A percentile compares a stretch with the other conserved stretches of the same genome.
Evolutionary conservation across 2,113 vertebrate species (phyloP).

Genomic region (Crypturellus undulatus): DNA sequence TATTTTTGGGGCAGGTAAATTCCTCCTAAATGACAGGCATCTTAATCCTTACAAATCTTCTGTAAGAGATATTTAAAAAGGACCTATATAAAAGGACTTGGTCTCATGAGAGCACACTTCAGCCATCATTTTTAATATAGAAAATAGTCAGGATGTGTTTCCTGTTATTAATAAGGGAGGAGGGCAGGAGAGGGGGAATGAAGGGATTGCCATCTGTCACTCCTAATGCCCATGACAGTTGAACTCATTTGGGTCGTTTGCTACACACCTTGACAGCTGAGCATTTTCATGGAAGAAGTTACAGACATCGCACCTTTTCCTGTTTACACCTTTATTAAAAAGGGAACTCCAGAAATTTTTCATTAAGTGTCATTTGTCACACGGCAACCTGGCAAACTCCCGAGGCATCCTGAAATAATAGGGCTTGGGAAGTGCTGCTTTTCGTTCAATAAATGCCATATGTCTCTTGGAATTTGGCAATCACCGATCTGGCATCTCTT

Average conservation of each 20-base stretch:
- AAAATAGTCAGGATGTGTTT: not conserved
- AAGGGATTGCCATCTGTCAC: not conserved
- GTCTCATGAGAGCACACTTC: not conserved
- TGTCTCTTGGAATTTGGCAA: slow-evolving; percentile 9
- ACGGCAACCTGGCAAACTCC: not conserved
- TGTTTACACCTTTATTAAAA: not conserved
- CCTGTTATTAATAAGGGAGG: not conserved
- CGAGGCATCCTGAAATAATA: not conserved
- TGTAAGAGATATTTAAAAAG: not conserved
- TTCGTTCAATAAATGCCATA: slow-evolving; percentile 17
- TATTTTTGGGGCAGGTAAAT: not conserved
- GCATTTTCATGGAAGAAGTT: not conserved
- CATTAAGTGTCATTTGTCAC: not conserved
- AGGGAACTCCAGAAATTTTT: not conserved
- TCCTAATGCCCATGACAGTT: not conserved
- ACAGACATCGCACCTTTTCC: not conserved
- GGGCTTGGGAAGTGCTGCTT: not conserved
- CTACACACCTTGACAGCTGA: not conserved
- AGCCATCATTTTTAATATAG: not conserved
- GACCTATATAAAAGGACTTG: not conserved
- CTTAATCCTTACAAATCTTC: not conserved
- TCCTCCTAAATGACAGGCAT: not conserved
- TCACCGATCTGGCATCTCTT: slow-evolving; percentile 21
- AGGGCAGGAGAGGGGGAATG: not conserved
- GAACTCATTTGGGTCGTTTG: not conserved